phyloP scores from a whole-genome alignment of 1,140 invertebrate genomes.

The Aplysia californica region DNA sequence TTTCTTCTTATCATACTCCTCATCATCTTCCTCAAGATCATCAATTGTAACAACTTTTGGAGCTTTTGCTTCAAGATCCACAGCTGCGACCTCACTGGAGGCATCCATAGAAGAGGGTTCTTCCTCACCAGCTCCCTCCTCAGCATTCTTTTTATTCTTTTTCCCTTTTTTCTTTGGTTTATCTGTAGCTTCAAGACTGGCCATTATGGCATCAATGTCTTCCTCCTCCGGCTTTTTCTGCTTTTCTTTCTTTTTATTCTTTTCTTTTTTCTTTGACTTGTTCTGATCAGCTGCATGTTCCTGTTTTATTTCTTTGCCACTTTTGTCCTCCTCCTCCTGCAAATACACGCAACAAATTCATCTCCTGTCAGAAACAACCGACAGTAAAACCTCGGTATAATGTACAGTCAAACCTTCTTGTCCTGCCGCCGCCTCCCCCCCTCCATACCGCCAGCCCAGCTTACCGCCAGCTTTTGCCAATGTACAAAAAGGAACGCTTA shows the following conservation, averaged over 20 bases:
- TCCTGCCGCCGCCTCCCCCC: too few relatives aligned
- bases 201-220: slow-evolving; percentile 85
- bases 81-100: slow-evolving; percentile 50
- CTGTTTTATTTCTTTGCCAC: slow-evolving; percentile 20
- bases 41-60: slow-evolving; percentile 48
- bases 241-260: slow-evolving; percentile 53
- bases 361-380: slow-evolving; percentile 4
- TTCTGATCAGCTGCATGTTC: slow-evolving; percentile 25
- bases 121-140: slow-evolving; percentile 35
- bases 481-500: too few relatives aligned
- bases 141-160: slow-evolving; percentile 63
- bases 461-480: too few relatives aligned
- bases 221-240: slow-evolving; percentile 80
- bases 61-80: too few relatives aligned
- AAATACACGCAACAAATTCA: slow-evolving; percentile 16
- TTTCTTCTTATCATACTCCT: slow-evolving; percentile 46
- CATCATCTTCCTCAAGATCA: slow-evolving; percentile 47
- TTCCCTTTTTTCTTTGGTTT: slow-evolving; percentile 58
- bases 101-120: background rate
- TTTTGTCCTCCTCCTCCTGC: slow-evolving; percentile 25
- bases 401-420: background rate
- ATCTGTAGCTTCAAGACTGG: slow-evolving; percentile 63
- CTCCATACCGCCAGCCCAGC: background rate
- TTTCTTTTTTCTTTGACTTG: slow-evolving; percentile 50
- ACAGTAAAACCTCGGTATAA: background rate